Evolutionary conservation across 1,140 invertebrate genomes (phyloP).

Genomic region (Zaprionus tsacasi): DNA sequence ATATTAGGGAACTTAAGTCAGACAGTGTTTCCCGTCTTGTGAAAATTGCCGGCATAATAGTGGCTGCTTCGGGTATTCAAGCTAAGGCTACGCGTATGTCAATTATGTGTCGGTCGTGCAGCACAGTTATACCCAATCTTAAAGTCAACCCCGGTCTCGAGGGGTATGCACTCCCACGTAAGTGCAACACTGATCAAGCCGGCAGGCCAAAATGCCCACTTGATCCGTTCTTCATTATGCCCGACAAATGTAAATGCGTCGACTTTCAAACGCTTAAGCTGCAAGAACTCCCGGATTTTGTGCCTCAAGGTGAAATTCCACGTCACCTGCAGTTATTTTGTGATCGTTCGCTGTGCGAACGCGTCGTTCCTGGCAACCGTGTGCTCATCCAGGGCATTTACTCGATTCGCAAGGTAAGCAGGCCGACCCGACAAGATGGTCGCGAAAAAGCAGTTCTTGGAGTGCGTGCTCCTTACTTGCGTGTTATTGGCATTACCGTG

Average conservation of each 20-base stretch:
- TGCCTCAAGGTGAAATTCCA: conserved; percentile 99
- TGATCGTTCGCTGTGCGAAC: conserved; percentile 97
- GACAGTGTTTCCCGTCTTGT: conserved; percentile 96
- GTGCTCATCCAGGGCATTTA: conserved; percentile 97
- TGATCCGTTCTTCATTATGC: conserved; percentile 99
- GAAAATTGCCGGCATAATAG: conserved; percentile 98
- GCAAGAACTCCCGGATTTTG: conserved; percentile 98
- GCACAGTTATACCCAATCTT: conserved; percentile 95
- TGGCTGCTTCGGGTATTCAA: conserved; percentile 96
- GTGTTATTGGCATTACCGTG: conserved; percentile 96
- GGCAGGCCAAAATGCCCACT: conserved; percentile 96
- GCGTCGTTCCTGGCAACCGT: conserved; percentile 97
- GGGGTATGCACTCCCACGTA: conserved; percentile 97
- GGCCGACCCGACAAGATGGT: conserved; percentile 86
- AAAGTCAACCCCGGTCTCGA: conserved; percentile 97
- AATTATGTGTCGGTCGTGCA: conserved; percentile 97
- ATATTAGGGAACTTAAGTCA: conserved; percentile 95
- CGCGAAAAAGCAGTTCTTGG: conserved; percentile 95
- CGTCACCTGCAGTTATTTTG: conserved; percentile 97
- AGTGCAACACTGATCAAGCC: conserved; percentile 96
- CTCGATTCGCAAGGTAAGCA: conserved; percentile 96
- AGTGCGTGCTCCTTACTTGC: conserved; percentile 96
- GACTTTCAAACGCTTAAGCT: conserved; percentile 95
- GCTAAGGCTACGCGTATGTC: conserved; percentile 98
- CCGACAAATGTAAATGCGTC: conserved; percentile 98